Base-by-base conservation (phyloP, 2,113 vertebrate genomes). In the Oostethus manadensis region DNA sequence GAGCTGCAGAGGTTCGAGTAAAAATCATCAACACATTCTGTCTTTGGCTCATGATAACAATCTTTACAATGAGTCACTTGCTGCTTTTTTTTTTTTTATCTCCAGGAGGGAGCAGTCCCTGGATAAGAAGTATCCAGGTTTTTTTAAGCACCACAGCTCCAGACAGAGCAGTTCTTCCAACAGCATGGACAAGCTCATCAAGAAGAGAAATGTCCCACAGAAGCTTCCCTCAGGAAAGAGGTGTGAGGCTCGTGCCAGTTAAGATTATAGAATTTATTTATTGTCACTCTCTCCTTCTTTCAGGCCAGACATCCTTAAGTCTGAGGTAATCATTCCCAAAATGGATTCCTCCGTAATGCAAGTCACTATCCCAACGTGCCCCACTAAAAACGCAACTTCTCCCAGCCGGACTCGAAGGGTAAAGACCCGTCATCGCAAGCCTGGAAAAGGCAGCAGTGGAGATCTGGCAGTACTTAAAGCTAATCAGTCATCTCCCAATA, bases 181-280 rank as follows among this genome's bases (percentile, higher is more conserved):
- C 86, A 92, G 94, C 2, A 90, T 98, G 85, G 96, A 98, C 79
- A 97, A 96, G 64, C 93, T 98, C 72, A 97, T 98, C 80, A 98
- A 98, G 87, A 98, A 98, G 80, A 91, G 94, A 68, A 96, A 95
- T 1, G 91, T 94, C 38, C 94, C 95, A n/a, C 94, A 98, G 81
- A 98, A 97, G 66, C 90, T 96, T 29, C 94, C 94, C 0, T 89
- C 93, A 1, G 91, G 91, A 86, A 97, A 97, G 82, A 93, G 94
- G 94, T 95, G 40, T 44, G 71, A 60, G 49, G 60, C 51, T 64
- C 13, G 59, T 63, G 51, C 62, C 26, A 50, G 3, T 68, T 70
- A 61, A 21, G 14, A 58, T 66, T 58, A 16, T 49, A 26, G 51
- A 8, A 40, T 38, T 20, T 1, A 42, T 54, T 72, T 59, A 66